Base-by-base conservation (phyloP, 2,797 vertebrate genomes). In the Periparus ater region DNA sequence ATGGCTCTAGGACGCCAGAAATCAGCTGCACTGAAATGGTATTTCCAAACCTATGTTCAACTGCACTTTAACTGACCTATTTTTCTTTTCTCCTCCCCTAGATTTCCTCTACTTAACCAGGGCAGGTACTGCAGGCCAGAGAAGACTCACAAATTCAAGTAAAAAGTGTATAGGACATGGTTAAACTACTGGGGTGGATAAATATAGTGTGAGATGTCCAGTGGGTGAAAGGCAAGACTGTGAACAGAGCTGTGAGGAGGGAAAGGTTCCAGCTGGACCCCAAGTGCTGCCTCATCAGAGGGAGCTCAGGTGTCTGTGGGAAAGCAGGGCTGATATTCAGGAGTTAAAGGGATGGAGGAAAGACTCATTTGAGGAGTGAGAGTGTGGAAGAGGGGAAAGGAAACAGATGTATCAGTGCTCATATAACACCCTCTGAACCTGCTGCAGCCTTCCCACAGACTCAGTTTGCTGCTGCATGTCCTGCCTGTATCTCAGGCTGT, bases 201-300 rank as follows among this genome's bases (percentile, higher is more conserved):
- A 85, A 57, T 2, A n/a, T 26, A 51, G 23, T 5, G 25, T 26
- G 36, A 70, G 57, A 11, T 27, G 21, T 25, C 45, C 2, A 2
- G 0, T 2, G 5, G 34, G 18, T 48, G 22, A 76, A 86, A 48
- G 45, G 25, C 19, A 34, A 42, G 58, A 6, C 17, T 73, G 34
- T 50, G 70, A 83, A 38, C 15, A 66, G 44, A 89, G 48, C 47
- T 29, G 44, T 34, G 50, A 12, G 27, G 1, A 22, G 4, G 11
- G 29, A 51, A 27, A 19, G 36, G 58, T n/a, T 53, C 40, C 70
- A 78, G 8, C 9, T 15, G 32, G 53, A 62, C 25, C 27, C 29
- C 0, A 0, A 48, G 40, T 1, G 1, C 27, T 40, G 36, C 47
- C 9, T 45, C 10, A 19, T 60, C 57, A 80, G 29, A 42, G 22